Conservation (phyloP, 2,113 vertebrate genomes). For the Maccullochella peelii region DNA sequence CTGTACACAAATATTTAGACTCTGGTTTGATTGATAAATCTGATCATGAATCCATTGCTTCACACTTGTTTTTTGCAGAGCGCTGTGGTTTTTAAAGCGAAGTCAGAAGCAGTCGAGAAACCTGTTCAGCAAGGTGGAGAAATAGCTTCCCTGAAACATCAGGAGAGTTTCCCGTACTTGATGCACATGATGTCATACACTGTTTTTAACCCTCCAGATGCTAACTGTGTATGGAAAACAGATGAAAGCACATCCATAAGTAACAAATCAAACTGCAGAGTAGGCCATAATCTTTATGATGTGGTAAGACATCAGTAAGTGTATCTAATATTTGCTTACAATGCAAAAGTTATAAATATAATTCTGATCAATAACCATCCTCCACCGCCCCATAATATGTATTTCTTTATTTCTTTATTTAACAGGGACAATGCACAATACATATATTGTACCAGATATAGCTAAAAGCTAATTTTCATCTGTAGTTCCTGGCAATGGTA, state of each 20-base stretch:
- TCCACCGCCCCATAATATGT: not conserved
- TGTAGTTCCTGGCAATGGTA: no score
- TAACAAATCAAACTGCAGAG: not conserved
- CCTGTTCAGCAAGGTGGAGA: slow-evolving; percentile 32
- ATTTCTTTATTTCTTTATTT: no score
- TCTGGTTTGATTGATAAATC: not conserved
- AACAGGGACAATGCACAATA: no score
- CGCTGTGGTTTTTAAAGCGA: not conserved
- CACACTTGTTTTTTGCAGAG: not conserved
- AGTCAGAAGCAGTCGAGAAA: slow-evolving; percentile 12
- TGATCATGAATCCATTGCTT: not conserved
- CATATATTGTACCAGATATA: no score
- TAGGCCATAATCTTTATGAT: slow-evolving; percentile 8
- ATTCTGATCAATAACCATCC: not conserved
- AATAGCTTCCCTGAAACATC: slow-evolving; percentile 33
- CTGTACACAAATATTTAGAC: not conserved
- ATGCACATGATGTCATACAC: not conserved
- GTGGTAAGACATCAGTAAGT: not conserved
- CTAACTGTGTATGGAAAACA: not conserved
- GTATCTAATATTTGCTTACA: slow-evolving; percentile 3
- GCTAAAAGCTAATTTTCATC: no score
- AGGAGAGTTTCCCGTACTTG: slow-evolving; percentile 20
- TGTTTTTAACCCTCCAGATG: slow-evolving; percentile 13
- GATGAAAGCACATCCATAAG: not conserved
- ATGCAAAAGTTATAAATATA: not conserved